Conservation (phyloP, 35 echinoderm and acorn worm species). For the Diadema setosum region DNA sequence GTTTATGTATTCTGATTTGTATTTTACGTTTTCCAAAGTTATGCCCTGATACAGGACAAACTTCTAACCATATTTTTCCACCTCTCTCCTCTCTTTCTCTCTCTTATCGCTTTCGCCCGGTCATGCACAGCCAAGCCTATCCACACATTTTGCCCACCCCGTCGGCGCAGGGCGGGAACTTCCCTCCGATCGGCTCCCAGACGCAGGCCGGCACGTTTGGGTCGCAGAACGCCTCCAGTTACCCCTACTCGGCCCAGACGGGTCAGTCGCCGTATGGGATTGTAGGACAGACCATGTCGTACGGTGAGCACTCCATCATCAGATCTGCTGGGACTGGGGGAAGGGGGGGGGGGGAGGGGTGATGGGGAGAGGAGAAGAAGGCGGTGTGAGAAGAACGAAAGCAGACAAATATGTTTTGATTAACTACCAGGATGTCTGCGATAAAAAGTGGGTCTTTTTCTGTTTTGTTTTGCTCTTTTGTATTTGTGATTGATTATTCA, state of each 20-base stretch:
- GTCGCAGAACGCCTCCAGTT: conserved; percentile 36
- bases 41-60: no score
- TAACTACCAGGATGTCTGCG: no score
- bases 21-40: no score
- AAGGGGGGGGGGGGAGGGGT: not conserved
- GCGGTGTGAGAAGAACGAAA: no score
- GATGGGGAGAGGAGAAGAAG: no score
- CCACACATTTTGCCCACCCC: conserved; percentile 60
- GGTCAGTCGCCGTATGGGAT: conserved; percentile 46
- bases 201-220: conserved; percentile 42
- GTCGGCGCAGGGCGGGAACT: conserved; percentile 16
- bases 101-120: not conserved
- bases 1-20: no score
- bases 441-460: no score
- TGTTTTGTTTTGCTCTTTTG: no score
- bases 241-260: conserved; percentile 47
- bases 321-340: not conserved
- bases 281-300: conserved; percentile 60
- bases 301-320: conserved; percentile 5
- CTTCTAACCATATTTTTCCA: no score
- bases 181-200: not conserved
- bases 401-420: no score
- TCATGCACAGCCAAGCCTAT: conserved; percentile 54
- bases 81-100: not conserved
- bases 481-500: no score